Evolutionary conservation across 2,888 invertebrate species (phyloP).

Genomic region (Dexiosoma caninum): DNA sequence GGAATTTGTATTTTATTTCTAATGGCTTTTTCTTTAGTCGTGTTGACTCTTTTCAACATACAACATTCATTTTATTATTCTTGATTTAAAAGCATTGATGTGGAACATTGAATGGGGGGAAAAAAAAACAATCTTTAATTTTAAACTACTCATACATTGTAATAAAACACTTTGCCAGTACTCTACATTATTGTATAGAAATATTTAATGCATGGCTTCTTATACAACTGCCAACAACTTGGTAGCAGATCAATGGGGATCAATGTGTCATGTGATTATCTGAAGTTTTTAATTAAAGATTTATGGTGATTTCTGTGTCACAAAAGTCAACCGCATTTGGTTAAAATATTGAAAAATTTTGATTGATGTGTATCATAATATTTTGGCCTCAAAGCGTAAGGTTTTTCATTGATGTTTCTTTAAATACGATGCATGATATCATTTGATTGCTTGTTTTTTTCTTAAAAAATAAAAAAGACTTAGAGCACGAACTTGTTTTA

Average conservation of each 20-base stretch:
- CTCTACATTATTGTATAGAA: constrained; percentile 2
- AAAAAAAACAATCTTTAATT: constrained; percentile 4
- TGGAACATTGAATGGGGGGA: constrained; percentile 47
- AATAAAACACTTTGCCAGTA: constrained; percentile 34
- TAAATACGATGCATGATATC: constrained; percentile 1
- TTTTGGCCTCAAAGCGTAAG: background rate
- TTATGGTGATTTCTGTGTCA: background rate
- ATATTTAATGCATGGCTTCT: background rate
- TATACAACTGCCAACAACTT: background rate
- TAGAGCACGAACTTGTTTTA: background rate
- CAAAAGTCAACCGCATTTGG: constrained; percentile 6
- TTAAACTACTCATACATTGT: background rate
- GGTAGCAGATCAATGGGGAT: background rate
- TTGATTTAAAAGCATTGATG: constrained; percentile 32
- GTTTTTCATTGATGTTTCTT: background rate
- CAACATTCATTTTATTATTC: background rate
- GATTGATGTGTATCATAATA: background rate
- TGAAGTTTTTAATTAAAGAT: constrained; percentile 22
- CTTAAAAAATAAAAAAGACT: background rate
- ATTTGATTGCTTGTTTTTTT: background rate
- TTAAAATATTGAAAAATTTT: background rate
- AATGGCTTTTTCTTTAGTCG: background rate
- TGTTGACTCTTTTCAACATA: constrained; percentile 13
- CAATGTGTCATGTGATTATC: background rate
- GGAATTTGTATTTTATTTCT: constrained; percentile 36